Evolutionary conservation across 2,888 invertebrate species (phyloP).

Genomic region (Sminthurinus aureus): DNA sequence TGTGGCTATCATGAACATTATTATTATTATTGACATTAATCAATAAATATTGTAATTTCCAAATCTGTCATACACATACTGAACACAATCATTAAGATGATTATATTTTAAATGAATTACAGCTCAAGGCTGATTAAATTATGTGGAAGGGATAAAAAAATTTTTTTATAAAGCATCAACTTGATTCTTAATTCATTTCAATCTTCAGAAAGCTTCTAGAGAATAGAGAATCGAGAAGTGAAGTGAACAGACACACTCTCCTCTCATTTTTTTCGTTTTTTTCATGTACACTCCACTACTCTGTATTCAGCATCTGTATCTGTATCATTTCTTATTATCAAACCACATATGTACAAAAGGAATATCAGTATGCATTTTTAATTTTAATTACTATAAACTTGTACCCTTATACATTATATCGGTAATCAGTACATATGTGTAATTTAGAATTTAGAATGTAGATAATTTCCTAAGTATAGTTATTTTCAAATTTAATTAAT

Average conservation of each 20-base stretch:
- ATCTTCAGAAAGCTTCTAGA: too few relatives aligned
- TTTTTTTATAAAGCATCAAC: too few relatives aligned
- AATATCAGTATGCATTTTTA: too few relatives aligned
- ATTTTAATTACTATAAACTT: background rate
- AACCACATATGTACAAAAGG: too few relatives aligned
- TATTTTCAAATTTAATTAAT: too few relatives aligned
- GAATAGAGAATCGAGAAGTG: too few relatives aligned
- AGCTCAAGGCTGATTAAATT: constrained; percentile 29
- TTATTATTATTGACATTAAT: constrained; percentile 33
- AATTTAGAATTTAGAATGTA: too few relatives aligned
- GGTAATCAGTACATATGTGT: background rate
- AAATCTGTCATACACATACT: constrained; percentile 34
- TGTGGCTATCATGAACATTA: constrained; percentile 10
- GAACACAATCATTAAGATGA: constrained; percentile 26
- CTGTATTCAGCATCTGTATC: too few relatives aligned
- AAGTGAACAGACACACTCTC: background rate
- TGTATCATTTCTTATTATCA: too few relatives aligned
- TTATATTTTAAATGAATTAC: constrained; percentile 27
- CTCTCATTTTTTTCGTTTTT: background rate
- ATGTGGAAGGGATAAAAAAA: too few relatives aligned
- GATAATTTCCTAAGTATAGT: too few relatives aligned
- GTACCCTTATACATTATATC: background rate
- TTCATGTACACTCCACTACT: background rate
- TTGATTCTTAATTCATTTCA: background rate
- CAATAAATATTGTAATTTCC: constrained; percentile 40